Evolutionary conservation across 2,113 vertebrate species (phyloP), one percentile per base, ranked within the genome.

Genomic region (Oncorhynchus masou): DNA sequence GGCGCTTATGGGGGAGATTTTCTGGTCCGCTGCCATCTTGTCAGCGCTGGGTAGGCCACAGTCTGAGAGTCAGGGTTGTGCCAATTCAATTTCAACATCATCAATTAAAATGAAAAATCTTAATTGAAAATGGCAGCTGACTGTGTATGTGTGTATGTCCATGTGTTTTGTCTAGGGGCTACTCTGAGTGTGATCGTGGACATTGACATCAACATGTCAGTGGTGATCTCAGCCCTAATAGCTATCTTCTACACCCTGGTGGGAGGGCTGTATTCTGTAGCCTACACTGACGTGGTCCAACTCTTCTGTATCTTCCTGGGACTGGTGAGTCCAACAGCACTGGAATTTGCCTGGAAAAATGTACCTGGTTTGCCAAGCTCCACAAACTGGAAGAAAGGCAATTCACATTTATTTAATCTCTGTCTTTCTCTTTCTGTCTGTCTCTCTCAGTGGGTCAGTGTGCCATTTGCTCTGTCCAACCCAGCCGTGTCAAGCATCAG

Each of bases 11-110:
- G 97, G 97, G 77, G 97, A 99, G 86, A 99, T 99, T 91, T 99
- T 99, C 92, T 99, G 97, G 97, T 98, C 97, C 34, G 97, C 96
- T 24, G 97, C 97, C 70, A 98, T 99, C 88, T 93, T 99, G 78
- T 98, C 97, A 76, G 97, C 97, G 9, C 90, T 99, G 89, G 97
- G 97, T 99, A 93, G 15, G 5, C 54, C 8, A 45, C 39, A 45
- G 39, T 45, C 39, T 11, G 39, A 45, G 9, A 11, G 39, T 45
- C 39, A 11, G 8, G 39, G 39, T 45, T 45, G 9, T 45, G 39
- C 9, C 39, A 45, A 45, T 11, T 11, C 9, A 11, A 45, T 45
- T 45, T 45, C 39, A 45, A 45, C 39, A 45, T 45, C 39, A 11
- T 45, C 39, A 45, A 11, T 45, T 45, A 2, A 45, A 11, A 45